Conservation (phyloP, 2,797 vertebrate genomes). For the Macropodus opercularis region DNA sequence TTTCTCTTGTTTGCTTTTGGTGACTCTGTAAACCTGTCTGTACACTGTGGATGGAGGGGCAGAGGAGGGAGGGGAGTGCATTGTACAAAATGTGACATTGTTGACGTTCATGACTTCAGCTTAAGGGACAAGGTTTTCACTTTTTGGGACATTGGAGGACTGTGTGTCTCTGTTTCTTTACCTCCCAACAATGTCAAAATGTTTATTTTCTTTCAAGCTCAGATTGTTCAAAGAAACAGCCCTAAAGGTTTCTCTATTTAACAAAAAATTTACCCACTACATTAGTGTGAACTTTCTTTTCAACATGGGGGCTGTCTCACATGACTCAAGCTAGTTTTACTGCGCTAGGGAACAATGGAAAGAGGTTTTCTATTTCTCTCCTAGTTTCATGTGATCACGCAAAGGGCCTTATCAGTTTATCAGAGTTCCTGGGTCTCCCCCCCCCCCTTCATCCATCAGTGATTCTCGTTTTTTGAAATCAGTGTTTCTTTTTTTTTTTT, state of each 20-base stretch:
- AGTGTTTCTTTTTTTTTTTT: conserved; percentile 76
- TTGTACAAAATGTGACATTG: too few relatives aligned
- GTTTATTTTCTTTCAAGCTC: conserved; percentile 34
- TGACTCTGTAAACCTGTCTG: conserved; percentile 65
- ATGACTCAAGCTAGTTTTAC: conserved; percentile 22
- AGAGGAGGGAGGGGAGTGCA: conserved; percentile 30
- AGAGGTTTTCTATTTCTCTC: not conserved
- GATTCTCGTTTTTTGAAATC: conserved; percentile 70
- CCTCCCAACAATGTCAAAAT: conserved; percentile 2
- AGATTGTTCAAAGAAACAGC: conserved; percentile 42
- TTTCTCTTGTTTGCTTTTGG: conserved; percentile 58
- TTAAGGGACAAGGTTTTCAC: conserved; percentile 18
- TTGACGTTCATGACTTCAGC: too few relatives aligned
- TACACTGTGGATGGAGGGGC: conserved; percentile 69
- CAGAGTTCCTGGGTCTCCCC: conserved; percentile 34
- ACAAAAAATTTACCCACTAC: conserved; percentile 67
- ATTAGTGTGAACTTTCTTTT: conserved; percentile 69
- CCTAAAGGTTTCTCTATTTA: conserved; percentile 40
- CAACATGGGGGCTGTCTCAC: conserved; percentile 43
- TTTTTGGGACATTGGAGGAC: conserved; percentile 23
- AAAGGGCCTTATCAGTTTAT: conserved; percentile 11
- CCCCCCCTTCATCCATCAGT: conserved; percentile 71
- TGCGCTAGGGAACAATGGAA: conserved; percentile 27
- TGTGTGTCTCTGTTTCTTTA: conserved; percentile 7
- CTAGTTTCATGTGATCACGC: conserved; percentile 14